Percentiles rank a stretch among this genome's conserved stretches.
Conservation (phyloP, 2,888 invertebrate genomes). For the Nemurella pictetii region DNA sequence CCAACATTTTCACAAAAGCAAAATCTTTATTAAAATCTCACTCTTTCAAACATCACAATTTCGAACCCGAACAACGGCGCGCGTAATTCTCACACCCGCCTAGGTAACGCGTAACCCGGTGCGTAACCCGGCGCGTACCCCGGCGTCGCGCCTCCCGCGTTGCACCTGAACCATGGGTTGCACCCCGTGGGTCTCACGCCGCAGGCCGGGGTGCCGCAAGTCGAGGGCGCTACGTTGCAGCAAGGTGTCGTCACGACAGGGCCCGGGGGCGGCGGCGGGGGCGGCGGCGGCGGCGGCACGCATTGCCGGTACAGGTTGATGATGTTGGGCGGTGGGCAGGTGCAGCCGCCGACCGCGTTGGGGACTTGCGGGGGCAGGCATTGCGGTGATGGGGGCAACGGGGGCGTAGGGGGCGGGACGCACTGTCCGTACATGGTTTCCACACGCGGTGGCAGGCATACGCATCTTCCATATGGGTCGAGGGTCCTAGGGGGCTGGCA, state of each 20-base stretch:
- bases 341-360: not conserved
- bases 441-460: not conserved
- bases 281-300: not conserved
- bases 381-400: not conserved
- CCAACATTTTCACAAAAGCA: too few relatives aligned
- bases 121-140: not conserved
- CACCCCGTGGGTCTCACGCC: not conserved
- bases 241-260: not conserved
- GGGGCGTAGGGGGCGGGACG: not conserved
- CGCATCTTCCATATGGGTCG: not conserved
- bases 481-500: not conserved
- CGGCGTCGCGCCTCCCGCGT: not conserved
- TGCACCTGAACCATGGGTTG: not conserved
- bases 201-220: not conserved
- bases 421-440: constrained; percentile 15
- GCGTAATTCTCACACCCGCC: too few relatives aligned
- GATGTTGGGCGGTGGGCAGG: not conserved
- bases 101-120: not conserved
- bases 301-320: not conserved
- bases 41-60: too few relatives aligned
- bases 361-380: not conserved
- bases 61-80: too few relatives aligned
- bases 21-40: too few relatives aligned
- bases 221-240: not conserved
- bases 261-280: not conserved